Percentiles rank a stretch among this genome's conserved stretches.
These are phyloP conservation scores for Listrodromus nycthemerus DNA, from an alignment of 2,888 invertebrate species.

Conservation along the genomic window DNA sequence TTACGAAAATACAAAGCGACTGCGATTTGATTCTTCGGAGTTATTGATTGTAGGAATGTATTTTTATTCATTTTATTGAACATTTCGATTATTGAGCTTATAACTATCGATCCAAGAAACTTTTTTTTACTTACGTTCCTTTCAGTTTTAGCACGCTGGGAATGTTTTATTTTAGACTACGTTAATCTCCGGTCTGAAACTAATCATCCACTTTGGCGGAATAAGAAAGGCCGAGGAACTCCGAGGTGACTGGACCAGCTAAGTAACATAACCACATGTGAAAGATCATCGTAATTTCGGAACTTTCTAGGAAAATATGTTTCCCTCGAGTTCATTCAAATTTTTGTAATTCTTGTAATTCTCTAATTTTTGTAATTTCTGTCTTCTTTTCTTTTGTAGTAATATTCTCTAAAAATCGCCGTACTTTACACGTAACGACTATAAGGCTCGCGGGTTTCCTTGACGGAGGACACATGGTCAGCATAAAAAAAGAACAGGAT, in stretches of 20 bases:
- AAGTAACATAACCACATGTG: not conserved
- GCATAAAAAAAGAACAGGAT: constrained; percentile 39
- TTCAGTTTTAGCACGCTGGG: too few relatives aligned
- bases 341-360: too few relatives aligned
- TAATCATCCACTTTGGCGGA: not conserved
- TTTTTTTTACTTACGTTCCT: too few relatives aligned
- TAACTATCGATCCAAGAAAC: too few relatives aligned
- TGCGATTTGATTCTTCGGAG: too few relatives aligned
- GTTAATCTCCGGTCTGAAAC: not conserved
- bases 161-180: too few relatives aligned
- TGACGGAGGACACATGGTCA: not conserved
- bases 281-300: not conserved
- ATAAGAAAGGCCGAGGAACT: not conserved
- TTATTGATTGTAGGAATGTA: too few relatives aligned
- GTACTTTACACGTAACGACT: not conserved
- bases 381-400: constrained; percentile 8
- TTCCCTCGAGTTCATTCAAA: not conserved
- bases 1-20: too few relatives aligned
- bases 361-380: too few relatives aligned
- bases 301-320: not conserved
- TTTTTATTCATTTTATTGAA: too few relatives aligned
- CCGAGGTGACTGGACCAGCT: not conserved
- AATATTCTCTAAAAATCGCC: not conserved
- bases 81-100: too few relatives aligned
- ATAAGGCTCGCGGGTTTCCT: not conserved